Base-by-base conservation (phyloP, 1,140 invertebrate species). In the Euura saliciscinereae region DNA sequence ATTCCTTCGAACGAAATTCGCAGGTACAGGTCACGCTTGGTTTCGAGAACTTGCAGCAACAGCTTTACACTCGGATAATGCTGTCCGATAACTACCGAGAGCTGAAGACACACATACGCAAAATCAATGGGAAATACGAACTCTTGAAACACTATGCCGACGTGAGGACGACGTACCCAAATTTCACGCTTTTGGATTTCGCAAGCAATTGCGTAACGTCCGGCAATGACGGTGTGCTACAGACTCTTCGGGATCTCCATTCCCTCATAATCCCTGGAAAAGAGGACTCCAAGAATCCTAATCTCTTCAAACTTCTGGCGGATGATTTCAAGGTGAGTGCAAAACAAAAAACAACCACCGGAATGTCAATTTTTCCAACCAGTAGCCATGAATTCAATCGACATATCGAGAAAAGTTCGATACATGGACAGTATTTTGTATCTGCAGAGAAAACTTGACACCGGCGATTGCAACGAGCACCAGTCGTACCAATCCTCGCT, bases 401-500 rank as follows among this genome's bases (percentile, higher is more conserved):
- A n/a, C n/a, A n/a, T n/a, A n/a, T n/a, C n/a, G n/a, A n/a, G n/a
- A n/a, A n/a, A n/a, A n/a, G n/a, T n/a, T n/a, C n/a, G n/a, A n/a
- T n/a, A n/a, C n/a, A n/a, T n/a, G n/a, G n/a, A n/a, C n/a, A 66
- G 42, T 44, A 75, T 1, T 75, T 74, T 74, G 46, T 72, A 45
- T 70, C 84, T 87, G 2, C 87, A 95, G 94, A 91, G 92, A 82
- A 88, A 90, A 2, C 84, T 89, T 68, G 82, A 89, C 2, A 89
- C 91, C n/a, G n/a, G n/a, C 77, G 86, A 93, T 65, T 96, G 95
- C 83, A 90, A 90, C 65, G 85, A 92, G 11, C 87, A 92, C 72
- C 91, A 96, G 83, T 95, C 94, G 0, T 90, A 93, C 0, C 94
- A 95, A 73, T 94, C 96, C 84, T 86, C 96, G 44, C 87, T 96